Conservation (phyloP, 2,113 vertebrate genomes). For the Python bivittatus region DNA sequence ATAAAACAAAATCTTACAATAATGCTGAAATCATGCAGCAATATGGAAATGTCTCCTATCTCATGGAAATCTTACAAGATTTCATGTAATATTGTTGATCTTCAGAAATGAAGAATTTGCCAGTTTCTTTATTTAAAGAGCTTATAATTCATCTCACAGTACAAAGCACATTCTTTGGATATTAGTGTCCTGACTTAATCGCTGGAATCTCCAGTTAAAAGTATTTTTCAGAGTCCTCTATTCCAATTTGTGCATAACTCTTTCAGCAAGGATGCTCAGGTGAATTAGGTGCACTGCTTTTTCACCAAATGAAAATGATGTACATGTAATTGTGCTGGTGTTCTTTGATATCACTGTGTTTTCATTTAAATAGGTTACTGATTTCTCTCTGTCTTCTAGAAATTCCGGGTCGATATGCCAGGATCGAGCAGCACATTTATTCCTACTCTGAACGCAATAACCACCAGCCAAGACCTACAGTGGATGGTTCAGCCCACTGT, state of each 20-base stretch:
- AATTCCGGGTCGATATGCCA: slow-evolving; percentile 98
- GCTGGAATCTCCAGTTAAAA: background rate
- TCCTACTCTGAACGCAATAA: slow-evolving; percentile 98
- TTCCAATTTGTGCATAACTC: background rate
- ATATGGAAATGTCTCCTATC: background rate
- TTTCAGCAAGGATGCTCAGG: background rate
- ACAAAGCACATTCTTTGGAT: background rate
- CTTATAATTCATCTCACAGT: background rate
- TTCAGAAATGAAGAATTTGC: background rate
- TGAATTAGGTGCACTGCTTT: background rate
- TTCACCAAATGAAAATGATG: background rate
- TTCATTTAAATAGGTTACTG: background rate
- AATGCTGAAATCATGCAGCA: background rate
- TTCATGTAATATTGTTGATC: background rate
- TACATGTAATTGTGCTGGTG: background rate
- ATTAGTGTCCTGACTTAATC: background rate
- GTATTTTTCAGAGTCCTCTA: background rate
- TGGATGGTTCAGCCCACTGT: slow-evolving; percentile 99
- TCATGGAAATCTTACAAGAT: background rate
- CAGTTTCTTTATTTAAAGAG: background rate
- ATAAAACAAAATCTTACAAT: background rate
- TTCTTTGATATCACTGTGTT: slow-evolving; percentile 9
- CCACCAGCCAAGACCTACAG: slow-evolving; percentile 98
- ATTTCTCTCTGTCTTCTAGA: slow-evolving; percentile 74
- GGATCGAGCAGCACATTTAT: slow-evolving; percentile 98